Conservation (phyloP, 2,888 invertebrate genomes). For the Mythimna pallens region DNA sequence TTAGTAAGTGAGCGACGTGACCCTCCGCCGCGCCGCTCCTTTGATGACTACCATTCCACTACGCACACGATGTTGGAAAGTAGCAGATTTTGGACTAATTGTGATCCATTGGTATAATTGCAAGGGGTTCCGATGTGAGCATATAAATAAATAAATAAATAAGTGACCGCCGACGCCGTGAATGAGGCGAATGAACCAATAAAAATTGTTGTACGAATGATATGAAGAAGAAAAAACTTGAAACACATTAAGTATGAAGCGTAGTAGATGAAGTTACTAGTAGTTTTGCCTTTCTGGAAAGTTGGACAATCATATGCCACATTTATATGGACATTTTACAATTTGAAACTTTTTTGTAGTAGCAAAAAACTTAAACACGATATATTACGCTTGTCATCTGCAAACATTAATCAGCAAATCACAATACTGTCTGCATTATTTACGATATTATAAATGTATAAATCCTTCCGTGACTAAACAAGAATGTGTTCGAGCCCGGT, state of each 20-base stretch:
- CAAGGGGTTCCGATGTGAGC: too few species aligned
- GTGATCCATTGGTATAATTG: too few species aligned
- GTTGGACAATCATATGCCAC: not conserved
- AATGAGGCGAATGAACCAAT: not conserved
- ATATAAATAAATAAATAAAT: too few species aligned
- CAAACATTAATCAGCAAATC: constrained; percentile 32
- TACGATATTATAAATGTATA: constrained; percentile 9
- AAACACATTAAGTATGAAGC: not conserved
- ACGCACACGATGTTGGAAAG: too few species aligned
- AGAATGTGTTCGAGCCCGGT: constrained; percentile 26
- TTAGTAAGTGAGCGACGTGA: too few species aligned
- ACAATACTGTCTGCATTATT: constrained; percentile 4
- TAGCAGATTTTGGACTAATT: too few species aligned
- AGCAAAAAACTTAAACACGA: not conserved
- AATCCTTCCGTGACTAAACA: constrained; percentile 48
- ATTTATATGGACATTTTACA: not conserved
- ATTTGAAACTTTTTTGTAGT: not conserved
- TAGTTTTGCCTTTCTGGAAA: not conserved
- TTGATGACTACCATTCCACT: too few species aligned
- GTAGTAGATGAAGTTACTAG: not conserved
- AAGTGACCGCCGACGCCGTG: not conserved
- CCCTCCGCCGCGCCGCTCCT: too few species aligned
- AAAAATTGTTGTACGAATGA: not conserved
- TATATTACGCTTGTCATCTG: not conserved
- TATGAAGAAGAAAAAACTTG: not conserved